Evolutionary conservation across 2,113 vertebrate genomes (phyloP).

Genomic region (Picathartes gymnocephalus): DNA sequence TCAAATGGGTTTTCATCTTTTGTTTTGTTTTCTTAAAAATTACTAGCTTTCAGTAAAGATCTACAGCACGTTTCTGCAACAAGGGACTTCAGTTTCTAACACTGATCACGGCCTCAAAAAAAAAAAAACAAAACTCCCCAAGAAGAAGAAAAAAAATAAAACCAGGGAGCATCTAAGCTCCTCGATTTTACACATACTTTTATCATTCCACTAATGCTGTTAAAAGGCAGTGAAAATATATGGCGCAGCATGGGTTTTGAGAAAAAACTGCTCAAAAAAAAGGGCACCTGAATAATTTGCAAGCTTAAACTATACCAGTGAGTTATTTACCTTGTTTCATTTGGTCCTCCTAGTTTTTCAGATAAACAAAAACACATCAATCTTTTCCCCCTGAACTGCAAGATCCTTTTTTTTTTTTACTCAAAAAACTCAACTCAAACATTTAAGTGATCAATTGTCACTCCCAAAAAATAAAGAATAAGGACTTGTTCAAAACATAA

Average conservation of each 20-base stretch:
- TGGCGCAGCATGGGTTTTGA: background rate
- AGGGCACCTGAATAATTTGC: background rate
- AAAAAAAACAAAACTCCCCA: background rate
- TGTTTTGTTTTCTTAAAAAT: background rate
- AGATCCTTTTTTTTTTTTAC: background rate
- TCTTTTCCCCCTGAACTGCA: background rate
- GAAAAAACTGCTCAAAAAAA: background rate
- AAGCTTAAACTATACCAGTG: background rate
- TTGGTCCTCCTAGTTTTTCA: background rate
- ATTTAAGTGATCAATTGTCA: background rate
- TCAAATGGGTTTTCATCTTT: background rate
- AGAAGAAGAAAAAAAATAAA: background rate
- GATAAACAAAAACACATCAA: background rate
- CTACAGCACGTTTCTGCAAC: background rate
- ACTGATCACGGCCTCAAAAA: background rate
- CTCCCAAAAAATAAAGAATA: background rate
- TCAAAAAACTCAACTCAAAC: no score
- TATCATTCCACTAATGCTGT: background rate
- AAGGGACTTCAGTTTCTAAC: background rate
- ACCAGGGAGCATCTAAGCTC: background rate
- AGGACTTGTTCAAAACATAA: background rate
- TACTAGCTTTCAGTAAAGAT: background rate
- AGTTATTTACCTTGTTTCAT: background rate
- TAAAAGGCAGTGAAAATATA: background rate
- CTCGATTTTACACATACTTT: background rate